phyloP scores from a whole-genome alignment of 2,888 invertebrate genomes.

The Aphrophora alni region DNA sequence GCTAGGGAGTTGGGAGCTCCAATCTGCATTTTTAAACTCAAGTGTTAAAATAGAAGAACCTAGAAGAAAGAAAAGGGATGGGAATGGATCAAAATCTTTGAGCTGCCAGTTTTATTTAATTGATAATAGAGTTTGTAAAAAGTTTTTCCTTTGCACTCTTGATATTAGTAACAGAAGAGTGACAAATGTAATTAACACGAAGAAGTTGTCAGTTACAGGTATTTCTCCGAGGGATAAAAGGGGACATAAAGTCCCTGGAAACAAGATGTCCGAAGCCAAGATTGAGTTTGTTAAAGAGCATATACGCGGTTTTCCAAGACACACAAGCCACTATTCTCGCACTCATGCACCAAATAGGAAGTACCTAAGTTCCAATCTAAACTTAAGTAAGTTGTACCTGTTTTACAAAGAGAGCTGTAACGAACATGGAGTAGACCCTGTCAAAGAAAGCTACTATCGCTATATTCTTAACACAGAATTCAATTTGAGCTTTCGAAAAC shows the following conservation, averaged over 20 bases:
- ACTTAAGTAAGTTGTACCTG: conserved; percentile 14
- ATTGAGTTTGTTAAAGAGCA: conserved; percentile 9
- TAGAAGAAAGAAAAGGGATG: no score
- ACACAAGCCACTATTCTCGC: conserved; percentile 25
- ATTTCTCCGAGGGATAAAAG: conserved; percentile 21
- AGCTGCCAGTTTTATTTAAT: no score
- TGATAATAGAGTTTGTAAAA: no score
- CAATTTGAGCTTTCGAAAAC: conserved; percentile 10
- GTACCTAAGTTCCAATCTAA: background rate
- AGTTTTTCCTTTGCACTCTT: no score
- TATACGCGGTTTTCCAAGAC: conserved; percentile 11
- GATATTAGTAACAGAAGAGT: no score
- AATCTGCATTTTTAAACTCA: no score
- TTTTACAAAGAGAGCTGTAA: background rate
- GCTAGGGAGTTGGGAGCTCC: no score
- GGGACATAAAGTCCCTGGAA: background rate
- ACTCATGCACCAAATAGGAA: conserved; percentile 12
- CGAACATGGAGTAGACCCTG: background rate
- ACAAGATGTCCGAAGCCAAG: background rate
- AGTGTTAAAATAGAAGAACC: no score
- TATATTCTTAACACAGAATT: conserved; percentile 18
- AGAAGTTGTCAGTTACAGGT: conserved; percentile 1
- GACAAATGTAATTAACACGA: background rate
- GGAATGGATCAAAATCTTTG: no score
- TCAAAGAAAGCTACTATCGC: background rate